phyloP scores from a whole-genome alignment of 2,797 vertebrate species.

The Cephalopachus bancanus region DNA sequence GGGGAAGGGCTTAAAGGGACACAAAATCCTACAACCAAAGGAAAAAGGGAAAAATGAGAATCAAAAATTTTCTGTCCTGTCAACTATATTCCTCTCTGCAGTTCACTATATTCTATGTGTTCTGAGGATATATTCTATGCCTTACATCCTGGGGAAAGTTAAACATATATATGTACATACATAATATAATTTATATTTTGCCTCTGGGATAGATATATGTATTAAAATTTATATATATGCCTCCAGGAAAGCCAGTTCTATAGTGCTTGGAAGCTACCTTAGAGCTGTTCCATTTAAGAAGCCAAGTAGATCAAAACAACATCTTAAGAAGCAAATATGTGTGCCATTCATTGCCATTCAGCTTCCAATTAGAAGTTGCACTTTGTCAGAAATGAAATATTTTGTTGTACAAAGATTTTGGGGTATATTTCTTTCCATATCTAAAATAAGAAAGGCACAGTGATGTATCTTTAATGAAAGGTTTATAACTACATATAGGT shows the following conservation, averaged over 20 bases:
- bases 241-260: conserved; percentile 27
- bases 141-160: not conserved
- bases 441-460: not conserved
- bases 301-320: conserved; percentile 7
- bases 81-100: not conserved
- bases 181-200: no score
- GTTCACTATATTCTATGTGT: not conserved
- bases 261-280: not conserved
- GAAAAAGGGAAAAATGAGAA: conserved; percentile 8
- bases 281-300: conserved; percentile 32
- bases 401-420: conserved; percentile 8
- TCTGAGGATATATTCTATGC: not conserved
- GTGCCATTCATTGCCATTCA: conserved; percentile 17
- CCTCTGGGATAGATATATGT: no score
- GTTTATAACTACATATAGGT: conserved; percentile 16
- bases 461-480: not conserved
- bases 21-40: not conserved
- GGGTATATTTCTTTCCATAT: not conserved
- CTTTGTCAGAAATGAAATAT: conserved; percentile 59
- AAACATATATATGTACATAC: no score
- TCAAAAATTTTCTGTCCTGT: conserved; percentile 36
- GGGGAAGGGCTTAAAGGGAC: not conserved
- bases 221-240: not conserved
- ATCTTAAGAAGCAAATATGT: conserved; percentile 28
- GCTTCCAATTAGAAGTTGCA: conserved; percentile 54